Percentiles rank a stretch among this genome's conserved stretches.
Conservation (phyloP, 1,140 invertebrate genomes). For the Arctopsyche grandis region DNA sequence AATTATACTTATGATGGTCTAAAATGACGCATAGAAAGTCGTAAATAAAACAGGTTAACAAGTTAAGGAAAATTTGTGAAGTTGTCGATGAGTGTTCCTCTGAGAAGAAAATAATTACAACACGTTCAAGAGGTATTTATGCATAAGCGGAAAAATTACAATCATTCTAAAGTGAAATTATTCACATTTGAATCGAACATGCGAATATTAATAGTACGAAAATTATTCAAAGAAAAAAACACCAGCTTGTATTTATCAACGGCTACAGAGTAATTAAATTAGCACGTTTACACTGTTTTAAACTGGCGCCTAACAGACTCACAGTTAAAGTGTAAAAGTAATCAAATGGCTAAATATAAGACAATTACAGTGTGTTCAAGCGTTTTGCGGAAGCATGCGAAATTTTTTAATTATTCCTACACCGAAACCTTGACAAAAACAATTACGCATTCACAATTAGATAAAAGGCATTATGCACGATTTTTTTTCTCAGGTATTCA, state of each 20-base stretch:
- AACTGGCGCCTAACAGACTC: not conserved
- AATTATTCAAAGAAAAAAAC: too few relatives aligned
- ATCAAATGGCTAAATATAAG: not conserved
- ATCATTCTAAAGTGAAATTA: not conserved
- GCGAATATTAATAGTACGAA: too few relatives aligned
- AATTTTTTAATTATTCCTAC: not conserved
- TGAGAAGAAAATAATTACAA: too few relatives aligned
- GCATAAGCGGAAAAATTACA: too few relatives aligned
- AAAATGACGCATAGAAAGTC: too few relatives aligned
- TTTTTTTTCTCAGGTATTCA: too few relatives aligned
- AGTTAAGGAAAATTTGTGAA: too few relatives aligned
- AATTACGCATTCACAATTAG: constrained; percentile 6
- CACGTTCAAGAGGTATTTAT: too few relatives aligned
- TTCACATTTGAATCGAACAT: too few relatives aligned
- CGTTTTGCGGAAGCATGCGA: constrained; percentile 20
- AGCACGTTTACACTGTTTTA: not conserved
- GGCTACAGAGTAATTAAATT: not conserved
- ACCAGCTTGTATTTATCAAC: not conserved
- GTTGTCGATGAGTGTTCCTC: too few relatives aligned
- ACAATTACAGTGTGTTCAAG: constrained; percentile 1
- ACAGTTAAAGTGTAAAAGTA: not conserved
- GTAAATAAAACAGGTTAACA: too few relatives aligned
- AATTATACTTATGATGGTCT: too few relatives aligned
- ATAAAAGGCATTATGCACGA: not conserved
- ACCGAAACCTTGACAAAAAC: constrained; percentile 6